These are phyloP conservation scores for Apostichopus parvimensis DNA, from an alignment of 35 echinoderm and acorn worm species.

Conservation along the genomic window DNA sequence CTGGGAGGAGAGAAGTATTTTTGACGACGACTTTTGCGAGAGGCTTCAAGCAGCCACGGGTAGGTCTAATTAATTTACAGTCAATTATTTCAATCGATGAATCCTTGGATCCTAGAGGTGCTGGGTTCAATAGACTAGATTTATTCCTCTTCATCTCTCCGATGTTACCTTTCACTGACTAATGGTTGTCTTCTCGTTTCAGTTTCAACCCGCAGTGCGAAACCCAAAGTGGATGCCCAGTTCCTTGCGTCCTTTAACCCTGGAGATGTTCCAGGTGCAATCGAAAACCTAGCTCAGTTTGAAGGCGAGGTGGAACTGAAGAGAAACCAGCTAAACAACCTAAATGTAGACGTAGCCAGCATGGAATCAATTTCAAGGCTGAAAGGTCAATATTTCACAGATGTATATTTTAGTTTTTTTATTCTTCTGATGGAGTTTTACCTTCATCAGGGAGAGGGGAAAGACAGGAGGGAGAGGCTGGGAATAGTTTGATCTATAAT, in stretches of 20 bases:
- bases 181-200: not conserved
- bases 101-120: too few relatives aligned
- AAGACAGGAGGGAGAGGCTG: too few relatives aligned
- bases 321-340: constrained; percentile 72
- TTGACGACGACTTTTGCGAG: constrained; percentile 84
- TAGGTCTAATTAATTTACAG: constrained; percentile 19
- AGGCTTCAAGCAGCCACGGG: constrained; percentile 79
- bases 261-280: constrained; percentile 76
- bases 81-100: too few relatives aligned
- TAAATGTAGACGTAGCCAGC: constrained; percentile 91
- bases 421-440: too few relatives aligned
- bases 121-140: too few relatives aligned
- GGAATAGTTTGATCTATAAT: too few relatives aligned
- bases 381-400: constrained; percentile 64
- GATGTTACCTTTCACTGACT: too few relatives aligned
- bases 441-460: too few relatives aligned
- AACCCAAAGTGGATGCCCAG: constrained; percentile 72
- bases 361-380: constrained; percentile 83
- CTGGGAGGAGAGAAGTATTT: constrained; percentile 87
- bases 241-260: constrained; percentile 85
- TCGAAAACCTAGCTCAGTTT: constrained; percentile 73
- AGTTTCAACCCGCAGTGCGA: constrained; percentile 56
- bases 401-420: too few relatives aligned
- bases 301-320: constrained; percentile 94
- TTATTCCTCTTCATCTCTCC: too few relatives aligned